A percentile compares a stretch with the other conserved stretches of the same genome.
These are phyloP conservation scores for Sapayoa aenigma DNA, from an alignment of 2,113 vertebrate genomes.

Conservation along the genomic window DNA sequence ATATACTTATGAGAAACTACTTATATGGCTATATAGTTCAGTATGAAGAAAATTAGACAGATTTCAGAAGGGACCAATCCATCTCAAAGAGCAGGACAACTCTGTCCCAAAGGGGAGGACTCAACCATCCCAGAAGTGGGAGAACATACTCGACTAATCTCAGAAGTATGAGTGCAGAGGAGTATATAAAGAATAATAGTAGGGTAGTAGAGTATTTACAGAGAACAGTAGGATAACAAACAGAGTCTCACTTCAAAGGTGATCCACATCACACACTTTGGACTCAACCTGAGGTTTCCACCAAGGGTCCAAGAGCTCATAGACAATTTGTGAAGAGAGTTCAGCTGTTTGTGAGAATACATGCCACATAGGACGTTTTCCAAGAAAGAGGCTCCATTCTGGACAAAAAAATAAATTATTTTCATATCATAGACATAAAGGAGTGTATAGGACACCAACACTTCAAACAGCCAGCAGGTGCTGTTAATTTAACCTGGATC, in stretches of 20 bases:
- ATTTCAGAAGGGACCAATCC: background rate
- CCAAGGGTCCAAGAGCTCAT: background rate
- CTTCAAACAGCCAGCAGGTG: background rate
- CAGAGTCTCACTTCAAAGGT: background rate
- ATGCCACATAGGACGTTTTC: background rate
- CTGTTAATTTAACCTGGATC: rapidly evolving
- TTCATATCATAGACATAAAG: background rate
- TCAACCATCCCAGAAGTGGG: background rate
- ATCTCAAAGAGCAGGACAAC: background rate
- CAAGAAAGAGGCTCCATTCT: background rate
- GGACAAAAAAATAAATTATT: background rate
- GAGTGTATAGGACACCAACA: background rate
- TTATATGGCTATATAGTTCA: background rate
- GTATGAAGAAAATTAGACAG: background rate
- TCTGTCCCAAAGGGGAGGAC: rapidly evolving
- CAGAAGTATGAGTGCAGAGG: background rate
- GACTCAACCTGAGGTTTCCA: rapidly evolving
- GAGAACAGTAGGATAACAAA: background rate
- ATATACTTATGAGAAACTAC: background rate
- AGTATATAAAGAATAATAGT: too few relatives aligned
- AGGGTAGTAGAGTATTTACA: background rate
- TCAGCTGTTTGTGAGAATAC: background rate
- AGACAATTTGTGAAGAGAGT: background rate
- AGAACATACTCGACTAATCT: background rate
- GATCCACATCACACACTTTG: background rate